A percentile compares a stretch with the other conserved stretches of the same genome.
Evolutionary conservation across 2,797 vertebrate species (phyloP).

Genomic region (Sandelia bainsii): DNA sequence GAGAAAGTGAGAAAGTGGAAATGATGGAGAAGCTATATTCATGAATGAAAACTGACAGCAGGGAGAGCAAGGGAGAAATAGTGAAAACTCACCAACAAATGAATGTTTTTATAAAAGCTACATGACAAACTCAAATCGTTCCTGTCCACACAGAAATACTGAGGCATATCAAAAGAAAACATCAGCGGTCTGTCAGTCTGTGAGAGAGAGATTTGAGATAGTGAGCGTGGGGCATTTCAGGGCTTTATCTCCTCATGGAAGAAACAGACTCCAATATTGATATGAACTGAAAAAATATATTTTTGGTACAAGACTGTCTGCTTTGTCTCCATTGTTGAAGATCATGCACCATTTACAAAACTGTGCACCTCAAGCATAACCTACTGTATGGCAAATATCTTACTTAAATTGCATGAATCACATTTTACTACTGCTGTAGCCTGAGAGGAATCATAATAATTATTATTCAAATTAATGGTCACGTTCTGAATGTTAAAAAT

Average conservation of each 20-base stretch:
- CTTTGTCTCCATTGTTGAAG: constrained; percentile 38
- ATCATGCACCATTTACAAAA: constrained; percentile 13
- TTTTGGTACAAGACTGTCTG: constrained; percentile 18
- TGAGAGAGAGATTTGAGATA: constrained; percentile 36
- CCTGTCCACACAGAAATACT: constrained; percentile 5
- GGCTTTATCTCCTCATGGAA: constrained; percentile 28
- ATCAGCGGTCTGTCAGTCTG: constrained; percentile 23
- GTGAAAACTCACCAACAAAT: neutral
- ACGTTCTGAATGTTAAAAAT: neutral
- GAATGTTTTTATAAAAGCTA: constrained; percentile 10
- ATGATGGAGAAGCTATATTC: constrained; percentile 28
- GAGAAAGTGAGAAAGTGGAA: constrained; percentile 7
- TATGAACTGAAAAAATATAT: constrained; percentile 46
- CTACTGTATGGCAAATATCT: constrained; percentile 10
- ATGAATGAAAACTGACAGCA: neutral
- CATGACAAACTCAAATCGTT: constrained; percentile 5
- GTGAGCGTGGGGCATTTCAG: constrained; percentile 5
- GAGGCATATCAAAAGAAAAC: constrained; percentile 7
- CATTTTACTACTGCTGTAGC: neutral
- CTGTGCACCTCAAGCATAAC: constrained; percentile 4
- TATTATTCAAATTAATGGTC: neutral
- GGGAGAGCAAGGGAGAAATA: neutral
- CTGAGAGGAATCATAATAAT: neutral
- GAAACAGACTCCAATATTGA: constrained; percentile 34
- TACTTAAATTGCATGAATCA: constrained; percentile 20